Evolutionary conservation across 2,888 invertebrate species (phyloP).

Genomic region (Colletes collaris): DNA sequence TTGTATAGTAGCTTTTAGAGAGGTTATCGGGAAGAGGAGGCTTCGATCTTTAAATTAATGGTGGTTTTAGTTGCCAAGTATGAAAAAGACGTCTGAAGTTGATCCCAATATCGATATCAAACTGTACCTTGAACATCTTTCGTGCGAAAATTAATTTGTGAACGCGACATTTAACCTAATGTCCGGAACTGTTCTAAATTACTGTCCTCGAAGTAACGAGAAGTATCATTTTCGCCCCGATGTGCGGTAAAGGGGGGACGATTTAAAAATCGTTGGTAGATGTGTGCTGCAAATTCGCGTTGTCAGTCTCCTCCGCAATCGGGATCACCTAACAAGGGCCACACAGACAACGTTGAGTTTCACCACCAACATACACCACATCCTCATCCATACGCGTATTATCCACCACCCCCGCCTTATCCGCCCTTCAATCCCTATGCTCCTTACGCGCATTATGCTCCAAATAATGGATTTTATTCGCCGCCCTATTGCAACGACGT

Average conservation of each 20-base stretch:
- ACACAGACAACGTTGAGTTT: constrained; percentile 15
- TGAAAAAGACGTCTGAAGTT: constrained; percentile 7
- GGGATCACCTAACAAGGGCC: constrained; percentile 20
- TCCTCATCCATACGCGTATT: constrained; percentile 49
- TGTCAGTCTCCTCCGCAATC: constrained; percentile 35
- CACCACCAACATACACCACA: constrained; percentile 37
- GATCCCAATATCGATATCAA: constrained; percentile 5
- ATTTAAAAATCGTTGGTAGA: constrained; percentile 31
- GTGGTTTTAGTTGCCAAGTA: no score
- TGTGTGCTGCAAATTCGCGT: constrained; percentile 53
- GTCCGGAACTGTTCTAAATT: constrained; percentile 19
- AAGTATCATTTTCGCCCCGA: not conserved
- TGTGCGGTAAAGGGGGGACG: not conserved
- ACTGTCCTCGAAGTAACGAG: not conserved
- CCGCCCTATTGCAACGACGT: constrained; percentile 38
- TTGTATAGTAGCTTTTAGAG: no score
- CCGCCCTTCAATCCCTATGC: constrained; percentile 50
- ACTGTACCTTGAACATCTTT: not conserved
- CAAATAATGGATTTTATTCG: constrained; percentile 31
- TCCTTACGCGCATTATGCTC: constrained; percentile 48
- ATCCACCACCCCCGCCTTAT: constrained; percentile 46
- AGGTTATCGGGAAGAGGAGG: no score
- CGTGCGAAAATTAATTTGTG: constrained; percentile 13
- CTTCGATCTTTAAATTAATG: no score
- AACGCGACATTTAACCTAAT: constrained; percentile 28